Evolutionary conservation across 2,797 vertebrate genomes (phyloP), one percentile per base, ranked within the genome.

Genomic region (Pseudomugil tenellus): DNA sequence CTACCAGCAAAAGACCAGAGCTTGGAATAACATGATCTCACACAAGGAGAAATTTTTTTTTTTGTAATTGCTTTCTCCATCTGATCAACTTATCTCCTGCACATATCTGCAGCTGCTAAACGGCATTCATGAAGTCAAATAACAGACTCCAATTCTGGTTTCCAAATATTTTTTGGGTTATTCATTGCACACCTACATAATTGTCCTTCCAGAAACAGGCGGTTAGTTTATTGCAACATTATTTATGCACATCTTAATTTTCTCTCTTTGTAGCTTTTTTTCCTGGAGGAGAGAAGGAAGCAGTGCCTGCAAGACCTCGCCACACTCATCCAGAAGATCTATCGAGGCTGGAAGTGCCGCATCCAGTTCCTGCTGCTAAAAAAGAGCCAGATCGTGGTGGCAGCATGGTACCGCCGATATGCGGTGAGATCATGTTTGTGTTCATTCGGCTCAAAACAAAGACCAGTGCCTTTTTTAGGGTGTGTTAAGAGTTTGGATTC

Each of bases 291-390:
- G 66, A 90, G 93, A 76, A 94, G 98, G 76, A 96, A 95, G 82
- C 94, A 94, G 31, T 95, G 97, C 21, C 89, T 99, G 55, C 92
- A 99, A 70, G 95, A 97, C 83, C 90, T 99, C 76, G 97, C 98
- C 67, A 94, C 96, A 0, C 95, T 99, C 35, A 99, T 99, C 84
- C 97, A 93, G 89, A 99, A 99, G 93, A 97, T 99, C 90, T 99
- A 97, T 81, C 94, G 96, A 3, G 98, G 98, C 0, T 99, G 97
- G 97, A 98, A 97, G 81, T 95, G 95, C 68, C 96, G 96, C 65
- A 96, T 89, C 4, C 94, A 84, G 57, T 99, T 98, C 87, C 87
- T 98, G 83, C 89, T 98, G 37, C 94, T 99, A 93, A 98, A 97
- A 11, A 94, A 91, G 76, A 97, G 97, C 87, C 97, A 99, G 86